Evolutionary conservation across 2,888 invertebrate species (phyloP).

Genomic region (Chironomus tentans): DNA sequence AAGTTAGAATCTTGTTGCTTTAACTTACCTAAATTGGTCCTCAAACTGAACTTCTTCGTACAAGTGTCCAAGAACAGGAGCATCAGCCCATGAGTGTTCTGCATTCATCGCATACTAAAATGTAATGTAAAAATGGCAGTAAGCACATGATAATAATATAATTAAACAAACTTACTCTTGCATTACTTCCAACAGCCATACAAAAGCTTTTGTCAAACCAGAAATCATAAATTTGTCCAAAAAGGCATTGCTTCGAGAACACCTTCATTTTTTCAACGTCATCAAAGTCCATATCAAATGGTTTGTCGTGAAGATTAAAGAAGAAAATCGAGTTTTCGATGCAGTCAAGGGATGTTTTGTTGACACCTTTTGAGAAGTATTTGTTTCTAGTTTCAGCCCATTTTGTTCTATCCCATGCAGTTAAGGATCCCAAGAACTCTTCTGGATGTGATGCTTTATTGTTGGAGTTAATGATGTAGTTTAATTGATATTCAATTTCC

Average conservation of each 20-base stretch:
- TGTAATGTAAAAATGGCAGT: too few relatives aligned
- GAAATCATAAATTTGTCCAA: conserved; percentile 91
- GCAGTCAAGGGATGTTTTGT: conserved; percentile 74
- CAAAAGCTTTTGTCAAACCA: conserved; percentile 99
- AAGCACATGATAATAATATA: too few relatives aligned
- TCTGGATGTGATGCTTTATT: conserved; percentile 66
- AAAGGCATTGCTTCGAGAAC: conserved; percentile 76
- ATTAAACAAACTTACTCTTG: conserved; percentile 54
- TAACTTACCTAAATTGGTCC: neutral
- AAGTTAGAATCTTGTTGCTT: too few relatives aligned
- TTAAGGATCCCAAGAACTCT: conserved; percentile 79
- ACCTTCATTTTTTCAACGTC: conserved; percentile 68
- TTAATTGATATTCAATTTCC: conserved; percentile 87
- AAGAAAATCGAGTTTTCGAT: conserved; percentile 95
- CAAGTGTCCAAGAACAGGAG: neutral
- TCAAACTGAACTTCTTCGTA: neutral
- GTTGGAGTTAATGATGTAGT: conserved; percentile 73
- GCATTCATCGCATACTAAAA: conserved; percentile 88
- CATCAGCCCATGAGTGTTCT: conserved; percentile 91
- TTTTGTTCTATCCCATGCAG: conserved; percentile 79
- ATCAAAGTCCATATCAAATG: conserved; percentile 72
- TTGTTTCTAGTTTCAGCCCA: conserved; percentile 82
- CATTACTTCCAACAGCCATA: conserved; percentile 85
- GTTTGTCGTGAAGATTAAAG: conserved; percentile 81
- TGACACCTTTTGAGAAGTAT: conserved; percentile 78